Evolutionary conservation across 2,797 vertebrate species (phyloP), one percentile per base, ranked within the genome.

Genomic region (Artibeus jamaicensis): DNA sequence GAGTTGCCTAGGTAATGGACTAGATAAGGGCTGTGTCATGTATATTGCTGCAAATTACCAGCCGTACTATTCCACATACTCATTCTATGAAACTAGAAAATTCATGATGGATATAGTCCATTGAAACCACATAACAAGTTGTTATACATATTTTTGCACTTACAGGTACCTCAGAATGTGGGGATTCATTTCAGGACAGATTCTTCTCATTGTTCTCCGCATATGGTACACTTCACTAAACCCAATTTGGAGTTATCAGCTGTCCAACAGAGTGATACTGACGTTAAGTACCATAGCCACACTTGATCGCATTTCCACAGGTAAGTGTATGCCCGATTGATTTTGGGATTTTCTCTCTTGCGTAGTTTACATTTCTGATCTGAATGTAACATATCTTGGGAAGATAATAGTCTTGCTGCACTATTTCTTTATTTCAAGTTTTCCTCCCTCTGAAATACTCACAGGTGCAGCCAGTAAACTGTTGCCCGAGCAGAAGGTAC

Each of bases 171-270:
- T 98, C 96, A 97, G 97, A 95, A 95, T 98, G 87, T 99, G 98
- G 98, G 98, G 98, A 50, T 98, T 98, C 96, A 96, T 98, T 26
- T 91, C 98, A 73, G 98, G 98, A 92, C 98, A 98, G 88, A 92
- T 98, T 92, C 91, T 98, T 57, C 98, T 98, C 24, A 76, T 99
- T 91, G 97, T 98, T 79, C 97, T 98, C 93, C 98, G 98, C 44
- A 98, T 98, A 86, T 98, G 98, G 98, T 98, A 97, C 70, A 98
- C 98, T 0, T 98, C 98, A 26, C 95, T 99, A 57, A 98, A 98
- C 92, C 98, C 98, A 22, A 21, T 98, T 42, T 98, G 98, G 98
- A 98, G 74, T 70, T 98, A 96, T 6, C 95, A 71, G 62, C 37
- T 14, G 92, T 94, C 97, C 91, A 98, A 98, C 96, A 88, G n/a